These are phyloP conservation scores for Cheilosia urbana DNA, from an alignment of 2,888 invertebrate genomes.

Conservation along the genomic window DNA sequence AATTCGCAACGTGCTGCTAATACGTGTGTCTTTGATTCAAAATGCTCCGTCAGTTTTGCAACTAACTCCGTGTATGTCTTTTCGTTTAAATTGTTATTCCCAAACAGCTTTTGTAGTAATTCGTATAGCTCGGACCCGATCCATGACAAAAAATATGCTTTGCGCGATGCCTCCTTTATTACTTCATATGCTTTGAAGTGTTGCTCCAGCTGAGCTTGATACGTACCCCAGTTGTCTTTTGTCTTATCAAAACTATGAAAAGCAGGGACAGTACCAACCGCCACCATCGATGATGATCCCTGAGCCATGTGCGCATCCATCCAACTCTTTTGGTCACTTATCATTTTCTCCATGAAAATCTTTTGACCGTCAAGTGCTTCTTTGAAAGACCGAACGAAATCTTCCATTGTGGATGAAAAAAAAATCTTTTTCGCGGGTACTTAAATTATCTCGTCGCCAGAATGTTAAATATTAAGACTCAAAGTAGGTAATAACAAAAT, in stretches of 20 bases:
- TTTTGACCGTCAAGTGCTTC: no score
- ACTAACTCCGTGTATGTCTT: slow-evolving; percentile 42
- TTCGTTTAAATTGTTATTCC: slow-evolving; percentile 39
- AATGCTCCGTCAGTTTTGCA: slow-evolving; percentile 66
- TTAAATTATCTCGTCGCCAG: slow-evolving; percentile 26
- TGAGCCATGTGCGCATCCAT: neutral
- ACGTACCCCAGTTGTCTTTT: slow-evolving; percentile 59
- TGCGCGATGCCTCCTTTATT: slow-evolving; percentile 43
- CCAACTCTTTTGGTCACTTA: neutral
- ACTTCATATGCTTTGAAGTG: slow-evolving; percentile 72
- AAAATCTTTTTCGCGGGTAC: neutral
- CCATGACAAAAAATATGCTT: slow-evolving; percentile 70
- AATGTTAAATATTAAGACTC: no score
- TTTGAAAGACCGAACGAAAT: no score
- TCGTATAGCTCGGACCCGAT: slow-evolving; percentile 60
- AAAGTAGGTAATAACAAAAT: no score
- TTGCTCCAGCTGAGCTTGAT: slow-evolving; percentile 62
- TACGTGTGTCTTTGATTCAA: slow-evolving; percentile 54
- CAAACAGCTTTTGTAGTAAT: slow-evolving; percentile 69
- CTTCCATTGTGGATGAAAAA: no score
- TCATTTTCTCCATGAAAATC: slow-evolving; percentile 18
- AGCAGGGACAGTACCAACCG: slow-evolving; percentile 59
- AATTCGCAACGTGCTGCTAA: slow-evolving; percentile 67
- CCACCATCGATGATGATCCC: slow-evolving; percentile 37
- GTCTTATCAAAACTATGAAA: slow-evolving; percentile 66